A percentile compares a stretch with the other conserved stretches of the same genome.
phyloP scores from a whole-genome alignment of 2,113 vertebrate species.

The Vulpes vulpes region DNA sequence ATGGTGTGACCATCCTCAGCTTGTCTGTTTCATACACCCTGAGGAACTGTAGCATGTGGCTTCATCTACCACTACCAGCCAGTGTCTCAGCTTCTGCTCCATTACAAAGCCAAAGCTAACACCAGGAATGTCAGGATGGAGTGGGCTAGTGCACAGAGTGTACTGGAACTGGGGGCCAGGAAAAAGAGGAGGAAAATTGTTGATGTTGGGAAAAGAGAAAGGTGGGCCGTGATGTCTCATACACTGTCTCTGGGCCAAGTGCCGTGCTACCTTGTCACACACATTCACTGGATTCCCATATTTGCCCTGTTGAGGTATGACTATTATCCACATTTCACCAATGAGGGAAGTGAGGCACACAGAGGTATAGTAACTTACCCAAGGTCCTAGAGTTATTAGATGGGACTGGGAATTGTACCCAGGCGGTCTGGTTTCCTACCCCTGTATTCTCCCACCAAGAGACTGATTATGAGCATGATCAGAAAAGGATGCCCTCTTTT shows the following conservation, averaged over 20 bases:
- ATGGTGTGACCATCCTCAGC: background rate
- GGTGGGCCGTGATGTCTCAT: background rate
- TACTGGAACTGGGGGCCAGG: background rate
- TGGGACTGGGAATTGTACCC: background rate
- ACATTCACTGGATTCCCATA: background rate
- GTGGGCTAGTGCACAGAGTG: background rate
- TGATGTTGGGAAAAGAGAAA: background rate
- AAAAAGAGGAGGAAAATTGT: background rate
- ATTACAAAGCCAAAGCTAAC: background rate
- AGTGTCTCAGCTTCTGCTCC: background rate
- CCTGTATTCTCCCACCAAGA: background rate
- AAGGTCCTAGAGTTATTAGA: background rate
- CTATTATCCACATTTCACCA: background rate
- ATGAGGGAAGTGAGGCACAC: background rate
- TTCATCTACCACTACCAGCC: background rate
- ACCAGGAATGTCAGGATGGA: background rate
- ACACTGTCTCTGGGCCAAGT: background rate
- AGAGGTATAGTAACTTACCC: background rate
- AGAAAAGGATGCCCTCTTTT: background rate
- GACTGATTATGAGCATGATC: too few species aligned
- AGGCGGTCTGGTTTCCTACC: background rate
- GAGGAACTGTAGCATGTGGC: background rate
- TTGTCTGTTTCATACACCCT: background rate
- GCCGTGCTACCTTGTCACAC: background rate
- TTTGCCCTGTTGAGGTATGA: background rate